Conservation (phyloP, 37 sponge, comb jelly and placozoan species). For the Axinella damicornis region DNA sequence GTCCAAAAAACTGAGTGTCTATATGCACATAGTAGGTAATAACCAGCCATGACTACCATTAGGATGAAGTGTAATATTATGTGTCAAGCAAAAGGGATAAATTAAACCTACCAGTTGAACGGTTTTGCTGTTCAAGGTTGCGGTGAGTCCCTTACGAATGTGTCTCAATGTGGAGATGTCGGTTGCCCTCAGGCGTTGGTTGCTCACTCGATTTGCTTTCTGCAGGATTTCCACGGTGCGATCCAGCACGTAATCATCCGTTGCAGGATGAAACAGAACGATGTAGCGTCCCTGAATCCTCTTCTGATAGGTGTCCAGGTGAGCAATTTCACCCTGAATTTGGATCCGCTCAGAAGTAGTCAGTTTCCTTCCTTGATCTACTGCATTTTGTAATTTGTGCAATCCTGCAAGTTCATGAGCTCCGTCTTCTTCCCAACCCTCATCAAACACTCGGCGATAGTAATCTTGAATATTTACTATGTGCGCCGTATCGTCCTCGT, state of each 20-base stretch:
- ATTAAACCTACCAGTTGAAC: constrained; percentile 59
- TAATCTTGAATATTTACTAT: constrained; percentile 57
- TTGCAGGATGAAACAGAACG: constrained; percentile 41
- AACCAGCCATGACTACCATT: no score
- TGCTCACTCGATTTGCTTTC: constrained; percentile 46
- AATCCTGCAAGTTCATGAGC: constrained; percentile 2
- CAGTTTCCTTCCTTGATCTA: neutral
- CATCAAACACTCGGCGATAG: constrained; percentile 37
- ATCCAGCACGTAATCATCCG: constrained; percentile 58
- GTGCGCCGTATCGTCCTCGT: constrained; percentile 38
- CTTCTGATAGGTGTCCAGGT: constrained; percentile 21
- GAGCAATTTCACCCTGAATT: neutral
- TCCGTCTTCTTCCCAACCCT: neutral
- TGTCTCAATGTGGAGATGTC: constrained; percentile 51
- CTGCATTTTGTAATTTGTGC: neutral
- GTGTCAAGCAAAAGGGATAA: no score
- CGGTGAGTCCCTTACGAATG: constrained; percentile 69
- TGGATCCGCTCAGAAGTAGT: neutral
- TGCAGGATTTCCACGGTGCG: constrained; percentile 42
- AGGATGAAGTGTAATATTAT: no score
- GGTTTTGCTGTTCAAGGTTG: constrained; percentile 65
- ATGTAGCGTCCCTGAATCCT: constrained; percentile 64
- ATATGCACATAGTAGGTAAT: no score
- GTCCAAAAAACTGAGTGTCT: no score
- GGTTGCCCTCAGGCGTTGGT: constrained; percentile 38